Evolutionary conservation across 2,113 vertebrate species (phyloP), one percentile per base, ranked within the genome.

Genomic region (Crotophaga sulcirostris): DNA sequence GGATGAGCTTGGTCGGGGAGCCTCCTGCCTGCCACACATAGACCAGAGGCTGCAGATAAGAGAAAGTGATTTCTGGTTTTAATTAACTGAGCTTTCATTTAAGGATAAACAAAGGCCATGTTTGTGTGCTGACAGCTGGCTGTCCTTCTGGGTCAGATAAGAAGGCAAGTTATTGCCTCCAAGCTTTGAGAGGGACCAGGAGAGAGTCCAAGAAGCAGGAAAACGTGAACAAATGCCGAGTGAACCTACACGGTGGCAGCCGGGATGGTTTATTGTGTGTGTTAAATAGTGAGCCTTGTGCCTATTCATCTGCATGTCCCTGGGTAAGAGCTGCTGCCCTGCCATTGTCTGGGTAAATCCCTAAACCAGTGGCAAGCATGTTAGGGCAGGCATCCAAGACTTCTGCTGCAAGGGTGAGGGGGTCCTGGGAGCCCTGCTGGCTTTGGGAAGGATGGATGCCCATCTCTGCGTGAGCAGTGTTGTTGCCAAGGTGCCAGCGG

Each of bases 71-170:
- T 83, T 95, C 93, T 93, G 73, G 10, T 91, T 97, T 94, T 93
- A 96, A 92, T 93, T 97, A 95, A 96, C 93, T 94, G 92, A 94
- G 80, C 91, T 95, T 94, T 95, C 85, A 74, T 89, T 90, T 91
- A 90, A 91, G 67, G 56, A 44, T 87, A 96, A 93, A 97, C 94
- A 97, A 97, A 96, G 94, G 87, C 89, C 94, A 64, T 70, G 87
- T 91, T 97, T 96, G 95, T 90, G 68, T 84, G 85, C 90, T 97
- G 97, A 96, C 90, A 97, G 80, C 89, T 96, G 78, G 93, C 87
- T 84, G 88, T 94, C 95, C 96, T 96, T 96, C 93, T 96, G 95
- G 94, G 91, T 96, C 93, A 93, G 91, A 94, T 97, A 97, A 96
- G 84, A 80, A 92, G 87, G 76, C 82, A 44, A 94, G 83, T 95